Evolutionary conservation across 1,140 invertebrate genomes (phyloP).

Genomic region (Eumaeus atala): DNA sequence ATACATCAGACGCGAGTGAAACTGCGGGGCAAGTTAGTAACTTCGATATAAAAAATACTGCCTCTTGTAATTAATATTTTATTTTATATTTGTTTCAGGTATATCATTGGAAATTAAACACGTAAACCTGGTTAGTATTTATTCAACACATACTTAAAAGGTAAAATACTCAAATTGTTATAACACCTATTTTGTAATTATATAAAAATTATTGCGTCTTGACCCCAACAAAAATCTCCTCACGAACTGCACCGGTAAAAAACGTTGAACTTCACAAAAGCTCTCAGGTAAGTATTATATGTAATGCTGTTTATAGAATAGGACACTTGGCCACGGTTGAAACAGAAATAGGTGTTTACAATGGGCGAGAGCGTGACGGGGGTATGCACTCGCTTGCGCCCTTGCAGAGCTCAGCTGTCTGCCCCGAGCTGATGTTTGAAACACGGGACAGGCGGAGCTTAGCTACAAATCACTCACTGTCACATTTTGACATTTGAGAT

Average conservation of each 20-base stretch:
- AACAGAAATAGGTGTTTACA: constrained; percentile 36
- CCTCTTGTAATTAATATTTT: neutral
- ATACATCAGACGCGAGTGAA: too few relatives aligned
- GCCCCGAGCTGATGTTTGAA: constrained; percentile 72
- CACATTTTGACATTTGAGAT: constrained; percentile 75
- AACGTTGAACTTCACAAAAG: constrained; percentile 70
- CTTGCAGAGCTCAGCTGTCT: constrained; percentile 67
- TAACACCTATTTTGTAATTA: constrained; percentile 23
- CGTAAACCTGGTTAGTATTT: constrained; percentile 9
- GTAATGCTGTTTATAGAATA: constrained; percentile 67
- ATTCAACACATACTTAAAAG: neutral
- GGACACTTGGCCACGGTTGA: constrained; percentile 49
- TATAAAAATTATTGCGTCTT: constrained; percentile 45
- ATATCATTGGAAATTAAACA: constrained; percentile 8
- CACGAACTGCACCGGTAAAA: constrained; percentile 62
- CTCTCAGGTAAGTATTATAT: constrained; percentile 66
- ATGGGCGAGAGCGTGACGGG: constrained; percentile 47
- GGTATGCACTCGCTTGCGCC: constrained; percentile 56
- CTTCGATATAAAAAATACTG: too few relatives aligned
- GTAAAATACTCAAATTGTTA: too few relatives aligned
- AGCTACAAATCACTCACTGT: constrained; percentile 76
- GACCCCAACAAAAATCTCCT: constrained; percentile 55
- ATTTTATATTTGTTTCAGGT: constrained; percentile 26
- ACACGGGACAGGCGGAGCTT: constrained; percentile 75
- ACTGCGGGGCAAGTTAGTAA: too few relatives aligned